Conservation (phyloP, 1,140 invertebrate genomes). For the Hycleus cichorii region DNA sequence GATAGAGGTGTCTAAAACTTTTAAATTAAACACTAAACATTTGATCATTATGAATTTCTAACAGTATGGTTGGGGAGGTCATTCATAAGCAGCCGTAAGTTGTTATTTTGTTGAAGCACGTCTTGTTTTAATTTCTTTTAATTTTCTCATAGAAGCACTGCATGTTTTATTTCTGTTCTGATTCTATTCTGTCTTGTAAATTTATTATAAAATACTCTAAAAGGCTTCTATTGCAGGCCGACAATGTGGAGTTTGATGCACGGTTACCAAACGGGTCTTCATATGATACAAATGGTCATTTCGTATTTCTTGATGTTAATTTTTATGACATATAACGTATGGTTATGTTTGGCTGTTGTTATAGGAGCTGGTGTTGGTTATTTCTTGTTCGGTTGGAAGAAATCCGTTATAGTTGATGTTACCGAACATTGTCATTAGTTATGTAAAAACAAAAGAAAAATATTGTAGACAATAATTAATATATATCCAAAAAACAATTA, state of each 20-base stretch:
- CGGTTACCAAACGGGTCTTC: constrained; percentile 79
- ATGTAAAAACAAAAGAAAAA: neutral
- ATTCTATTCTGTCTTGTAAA: neutral
- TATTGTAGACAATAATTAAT: too few relatives aligned
- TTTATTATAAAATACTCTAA: neutral
- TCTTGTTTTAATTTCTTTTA: neutral
- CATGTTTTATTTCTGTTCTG: too few relatives aligned
- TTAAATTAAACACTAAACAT: neutral
- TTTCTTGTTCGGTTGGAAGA: constrained; percentile 91
- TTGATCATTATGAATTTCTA: constrained; percentile 6
- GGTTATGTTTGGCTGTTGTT: constrained; percentile 85
- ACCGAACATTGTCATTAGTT: constrained; percentile 90
- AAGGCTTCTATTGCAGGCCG: constrained; percentile 49
- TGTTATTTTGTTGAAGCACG: neutral
- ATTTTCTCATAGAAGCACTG: neutral
- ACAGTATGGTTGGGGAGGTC: constrained; percentile 59
- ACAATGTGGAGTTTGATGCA: constrained; percentile 74
- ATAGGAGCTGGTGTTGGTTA: constrained; percentile 84
- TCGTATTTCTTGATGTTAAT: constrained; percentile 95
- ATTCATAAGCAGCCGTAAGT: constrained; percentile 68
- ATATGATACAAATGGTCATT: constrained; percentile 81
- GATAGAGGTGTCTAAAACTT: too few relatives aligned
- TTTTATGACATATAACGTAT: constrained; percentile 98
- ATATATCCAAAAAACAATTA: too few relatives aligned
- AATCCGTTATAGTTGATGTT: constrained; percentile 81